These are phyloP conservation scores for Oscheius sp. DNA, from an alignment of 2,888 invertebrate genomes.

Conservation along the genomic window DNA sequence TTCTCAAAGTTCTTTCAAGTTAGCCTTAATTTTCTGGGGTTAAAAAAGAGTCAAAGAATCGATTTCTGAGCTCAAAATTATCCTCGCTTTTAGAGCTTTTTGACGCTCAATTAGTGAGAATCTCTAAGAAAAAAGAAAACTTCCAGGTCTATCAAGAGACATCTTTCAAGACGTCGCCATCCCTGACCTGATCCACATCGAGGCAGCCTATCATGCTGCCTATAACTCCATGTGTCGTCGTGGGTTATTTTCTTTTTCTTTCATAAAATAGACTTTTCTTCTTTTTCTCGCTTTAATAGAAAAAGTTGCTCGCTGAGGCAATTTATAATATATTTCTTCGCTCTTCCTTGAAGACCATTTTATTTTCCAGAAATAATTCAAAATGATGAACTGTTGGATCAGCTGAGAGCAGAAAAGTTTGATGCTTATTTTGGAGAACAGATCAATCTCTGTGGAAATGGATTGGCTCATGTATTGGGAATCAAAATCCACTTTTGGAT, in stretches of 20 bases:
- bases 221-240: constrained; percentile 13
- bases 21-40: neutral
- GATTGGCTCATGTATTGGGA: constrained; percentile 42
- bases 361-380: constrained; percentile 41
- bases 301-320: neutral
- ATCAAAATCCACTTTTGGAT: constrained; percentile 55
- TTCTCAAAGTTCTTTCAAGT: constrained; percentile 2
- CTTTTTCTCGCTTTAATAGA: neutral
- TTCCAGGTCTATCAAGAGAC: constrained; percentile 13
- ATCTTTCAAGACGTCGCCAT: constrained; percentile 9
- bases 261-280: neutral
- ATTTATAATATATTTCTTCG: neutral
- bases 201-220: neutral
- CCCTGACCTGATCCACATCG: neutral
- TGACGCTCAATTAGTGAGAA: too few relatives aligned
- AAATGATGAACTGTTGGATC: constrained; percentile 35
- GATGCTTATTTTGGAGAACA: constrained; percentile 57
- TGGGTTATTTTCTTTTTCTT: neutral
- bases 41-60: neutral
- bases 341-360: neutral
- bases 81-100: too few relatives aligned
- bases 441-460: constrained; percentile 50
- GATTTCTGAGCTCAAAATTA: too few relatives aligned
- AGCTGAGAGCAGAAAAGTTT: constrained; percentile 50
- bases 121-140: neutral